Conservation (phyloP, 2,797 vertebrate species). For the Cheracebus regulus region DNA sequence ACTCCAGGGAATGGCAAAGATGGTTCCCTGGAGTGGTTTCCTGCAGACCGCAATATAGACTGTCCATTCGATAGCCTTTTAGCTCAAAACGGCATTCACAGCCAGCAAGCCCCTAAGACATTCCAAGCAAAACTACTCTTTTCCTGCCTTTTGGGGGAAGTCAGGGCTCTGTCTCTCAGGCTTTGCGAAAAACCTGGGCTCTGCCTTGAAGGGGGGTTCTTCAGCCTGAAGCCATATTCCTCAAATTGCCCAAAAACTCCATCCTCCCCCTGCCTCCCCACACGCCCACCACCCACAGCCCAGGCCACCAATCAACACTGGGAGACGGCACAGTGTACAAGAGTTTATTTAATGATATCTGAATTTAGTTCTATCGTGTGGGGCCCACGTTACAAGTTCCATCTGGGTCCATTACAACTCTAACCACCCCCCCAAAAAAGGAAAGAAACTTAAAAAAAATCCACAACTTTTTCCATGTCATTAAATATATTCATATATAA, state of each 20-base stretch:
- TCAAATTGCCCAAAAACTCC: background rate
- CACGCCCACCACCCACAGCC: background rate
- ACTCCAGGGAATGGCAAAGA: background rate
- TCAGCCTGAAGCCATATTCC: background rate
- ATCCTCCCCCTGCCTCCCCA: background rate
- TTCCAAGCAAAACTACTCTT: background rate
- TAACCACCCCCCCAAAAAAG: slow-evolving; percentile 82
- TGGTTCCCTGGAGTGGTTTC: background rate
- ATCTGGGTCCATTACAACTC: slow-evolving; percentile 90
- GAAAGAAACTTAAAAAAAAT: slow-evolving; percentile 86
- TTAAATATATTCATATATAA: slow-evolving; percentile 99
- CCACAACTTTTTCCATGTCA: slow-evolving; percentile 96
- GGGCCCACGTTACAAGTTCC: slow-evolving; percentile 93
- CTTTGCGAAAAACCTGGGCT: background rate
- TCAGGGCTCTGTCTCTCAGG: background rate
- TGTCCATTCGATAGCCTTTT: background rate
- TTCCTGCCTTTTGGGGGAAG: background rate
- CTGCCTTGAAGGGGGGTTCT: background rate
- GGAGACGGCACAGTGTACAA: slow-evolving; percentile 85
- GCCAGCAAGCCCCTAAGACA: background rate
- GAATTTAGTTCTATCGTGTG: slow-evolving; percentile 94
- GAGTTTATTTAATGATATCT: slow-evolving; percentile 96
- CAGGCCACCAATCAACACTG: slow-evolving; percentile 38
- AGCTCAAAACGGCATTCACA: background rate
- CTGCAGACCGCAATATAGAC: background rate